phyloP scores from a whole-genome alignment of 1,140 invertebrate genomes.

The Drosophila parabipectinata region DNA sequence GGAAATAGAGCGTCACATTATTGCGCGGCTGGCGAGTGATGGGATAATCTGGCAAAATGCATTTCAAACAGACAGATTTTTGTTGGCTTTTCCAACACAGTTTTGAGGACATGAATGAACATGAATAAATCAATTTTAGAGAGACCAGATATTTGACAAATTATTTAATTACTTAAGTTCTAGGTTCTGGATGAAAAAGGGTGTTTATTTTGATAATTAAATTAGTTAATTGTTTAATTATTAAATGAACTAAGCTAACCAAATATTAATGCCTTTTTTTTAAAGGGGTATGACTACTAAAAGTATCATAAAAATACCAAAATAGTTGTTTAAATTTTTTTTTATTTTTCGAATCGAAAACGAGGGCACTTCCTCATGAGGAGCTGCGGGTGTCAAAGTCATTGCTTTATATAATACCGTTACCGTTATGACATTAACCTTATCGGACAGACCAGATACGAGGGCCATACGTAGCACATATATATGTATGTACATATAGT shows the following conservation, averaged over 20 bases:
- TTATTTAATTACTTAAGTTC: too few species aligned
- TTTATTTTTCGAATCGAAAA: neutral
- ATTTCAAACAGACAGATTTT: constrained; percentile 6
- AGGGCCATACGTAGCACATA: neutral
- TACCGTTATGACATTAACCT: constrained; percentile 76
- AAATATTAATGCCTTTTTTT: too few species aligned
- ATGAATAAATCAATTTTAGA: too few species aligned
- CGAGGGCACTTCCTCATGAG: constrained; percentile 16
- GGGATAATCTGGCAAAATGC: constrained; percentile 6
- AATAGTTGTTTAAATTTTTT: neutral
- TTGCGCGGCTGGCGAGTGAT: neutral
- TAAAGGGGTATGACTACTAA: too few species aligned
- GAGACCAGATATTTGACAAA: too few species aligned
- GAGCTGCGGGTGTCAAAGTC: constrained; percentile 70
- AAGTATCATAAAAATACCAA: too few species aligned
- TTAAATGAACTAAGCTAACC: too few species aligned
- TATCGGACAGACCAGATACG: constrained; percentile 44
- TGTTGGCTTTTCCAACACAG: too few species aligned
- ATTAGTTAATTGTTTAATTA: neutral
- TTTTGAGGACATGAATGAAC: too few species aligned
- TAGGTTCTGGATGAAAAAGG: neutral
- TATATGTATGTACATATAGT: neutral
- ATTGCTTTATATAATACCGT: constrained; percentile 58
- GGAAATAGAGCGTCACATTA: constrained; percentile 39
- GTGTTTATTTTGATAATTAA: neutral